Evolutionary conservation across 2,888 invertebrate genomes (phyloP).

Genomic region (Tridacna crocea): DNA sequence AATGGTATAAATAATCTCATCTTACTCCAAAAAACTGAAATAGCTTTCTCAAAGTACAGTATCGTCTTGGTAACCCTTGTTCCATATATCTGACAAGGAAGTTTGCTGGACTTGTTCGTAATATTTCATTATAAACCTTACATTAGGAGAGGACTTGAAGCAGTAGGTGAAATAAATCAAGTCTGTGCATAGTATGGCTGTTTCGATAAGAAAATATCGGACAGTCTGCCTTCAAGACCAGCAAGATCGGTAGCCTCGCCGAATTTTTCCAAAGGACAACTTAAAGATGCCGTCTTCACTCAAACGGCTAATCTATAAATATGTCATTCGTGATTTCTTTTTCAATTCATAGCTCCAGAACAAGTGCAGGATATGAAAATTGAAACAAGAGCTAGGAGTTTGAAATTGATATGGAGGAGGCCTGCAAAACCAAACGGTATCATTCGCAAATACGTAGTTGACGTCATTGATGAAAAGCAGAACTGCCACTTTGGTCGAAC

Average conservation of each 20-base stretch:
- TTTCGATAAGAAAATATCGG: background rate
- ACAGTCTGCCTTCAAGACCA: background rate
- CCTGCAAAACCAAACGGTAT: conserved; percentile 4
- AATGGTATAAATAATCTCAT: too few relatives aligned
- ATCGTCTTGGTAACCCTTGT: too few relatives aligned
- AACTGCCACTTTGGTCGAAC: background rate
- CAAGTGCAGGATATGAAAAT: background rate
- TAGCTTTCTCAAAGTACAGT: too few relatives aligned
- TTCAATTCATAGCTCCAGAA: background rate
- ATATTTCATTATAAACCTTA: background rate
- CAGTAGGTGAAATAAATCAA: background rate
- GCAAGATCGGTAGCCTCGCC: background rate
- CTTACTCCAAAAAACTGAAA: too few relatives aligned
- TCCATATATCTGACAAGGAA: too few relatives aligned
- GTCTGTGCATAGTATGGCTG: background rate
- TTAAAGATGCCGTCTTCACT: too few relatives aligned
- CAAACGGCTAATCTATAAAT: background rate
- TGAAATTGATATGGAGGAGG: background rate
- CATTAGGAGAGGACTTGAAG: background rate
- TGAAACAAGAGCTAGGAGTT: background rate
- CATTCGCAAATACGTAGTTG: background rate
- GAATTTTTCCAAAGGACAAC: background rate
- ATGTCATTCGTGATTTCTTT: background rate
- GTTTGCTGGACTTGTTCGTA: too few relatives aligned
- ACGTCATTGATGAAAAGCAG: background rate